phyloP scores from a whole-genome alignment of 1,140 invertebrate species.

The Gerris buenoi region DNA sequence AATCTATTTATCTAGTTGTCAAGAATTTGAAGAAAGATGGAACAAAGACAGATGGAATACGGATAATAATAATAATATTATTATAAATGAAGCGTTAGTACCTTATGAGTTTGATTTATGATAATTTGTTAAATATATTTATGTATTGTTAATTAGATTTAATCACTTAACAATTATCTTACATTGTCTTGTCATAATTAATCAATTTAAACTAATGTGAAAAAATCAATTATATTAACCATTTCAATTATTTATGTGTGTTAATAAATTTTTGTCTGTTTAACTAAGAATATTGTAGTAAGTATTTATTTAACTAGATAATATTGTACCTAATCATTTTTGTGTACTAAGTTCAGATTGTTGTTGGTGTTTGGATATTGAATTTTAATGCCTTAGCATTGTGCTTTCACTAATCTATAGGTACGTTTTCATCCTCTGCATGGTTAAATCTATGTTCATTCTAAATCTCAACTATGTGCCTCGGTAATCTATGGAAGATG shows the following conservation, averaged over 20 bases:
- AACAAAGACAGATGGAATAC: background rate
- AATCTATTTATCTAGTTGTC: background rate
- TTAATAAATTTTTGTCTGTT: background rate
- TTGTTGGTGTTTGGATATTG: too few relatives aligned
- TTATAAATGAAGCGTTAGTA: background rate
- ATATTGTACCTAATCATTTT: too few relatives aligned
- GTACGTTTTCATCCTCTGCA: too few relatives aligned
- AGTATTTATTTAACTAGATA: too few relatives aligned
- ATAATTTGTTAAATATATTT: background rate
- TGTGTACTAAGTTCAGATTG: too few relatives aligned
- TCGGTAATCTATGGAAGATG: too few relatives aligned
- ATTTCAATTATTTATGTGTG: background rate
- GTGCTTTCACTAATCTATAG: too few relatives aligned
- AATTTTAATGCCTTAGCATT: too few relatives aligned
- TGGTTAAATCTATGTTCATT: too few relatives aligned
- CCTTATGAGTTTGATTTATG: background rate
- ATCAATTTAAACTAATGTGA: background rate
- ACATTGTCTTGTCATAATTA: background rate
- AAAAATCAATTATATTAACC: background rate
- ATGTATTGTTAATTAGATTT: background rate
- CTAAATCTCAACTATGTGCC: too few relatives aligned
- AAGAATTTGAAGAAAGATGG: slow-evolving; percentile 3
- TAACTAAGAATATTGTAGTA: too few relatives aligned
- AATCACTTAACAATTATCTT: background rate
- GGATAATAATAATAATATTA: background rate